Percentiles rank a stretch among this genome's conserved stretches.
Evolutionary conservation across 1,140 invertebrate species (phyloP).

Genomic region (Adoxophyes honmai): DNA sequence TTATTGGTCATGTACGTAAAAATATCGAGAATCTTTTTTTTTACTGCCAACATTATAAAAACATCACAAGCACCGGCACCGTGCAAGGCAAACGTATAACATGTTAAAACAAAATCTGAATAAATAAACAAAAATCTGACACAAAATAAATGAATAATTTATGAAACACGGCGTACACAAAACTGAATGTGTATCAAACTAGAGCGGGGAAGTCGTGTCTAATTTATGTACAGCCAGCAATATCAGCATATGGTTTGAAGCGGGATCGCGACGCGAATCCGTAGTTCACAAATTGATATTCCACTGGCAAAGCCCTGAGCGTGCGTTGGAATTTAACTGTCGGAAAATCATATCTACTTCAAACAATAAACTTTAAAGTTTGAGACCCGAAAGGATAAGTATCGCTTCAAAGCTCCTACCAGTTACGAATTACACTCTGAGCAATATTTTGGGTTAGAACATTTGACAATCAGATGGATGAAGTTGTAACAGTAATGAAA

Average conservation of each 20-base stretch:
- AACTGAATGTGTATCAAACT: conserved; percentile 5
- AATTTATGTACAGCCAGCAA: conserved; percentile 13
- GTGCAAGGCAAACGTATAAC: too few relatives aligned
- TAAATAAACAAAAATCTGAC: not conserved
- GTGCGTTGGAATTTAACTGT: conserved; percentile 30
- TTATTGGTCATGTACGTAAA: too few relatives aligned
- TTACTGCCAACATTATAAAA: too few relatives aligned
- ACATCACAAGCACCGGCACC: too few relatives aligned
- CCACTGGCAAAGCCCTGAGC: conserved; percentile 31
- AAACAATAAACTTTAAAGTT: conserved; percentile 12
- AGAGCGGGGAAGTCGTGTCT: conserved; percentile 5
- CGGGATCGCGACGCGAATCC: conserved; percentile 10
- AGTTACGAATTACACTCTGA: not conserved
- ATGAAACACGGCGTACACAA: not conserved
- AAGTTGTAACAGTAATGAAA: too few relatives aligned
- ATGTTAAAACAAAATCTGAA: too few relatives aligned
- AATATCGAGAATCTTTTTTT: too few relatives aligned
- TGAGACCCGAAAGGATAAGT: not conserved
- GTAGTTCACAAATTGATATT: conserved; percentile 47
- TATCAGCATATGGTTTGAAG: conserved; percentile 13
- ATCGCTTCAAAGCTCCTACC: not conserved
- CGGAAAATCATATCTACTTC: conserved; percentile 1
- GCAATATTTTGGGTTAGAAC: too few relatives aligned
- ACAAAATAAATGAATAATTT: not conserved
- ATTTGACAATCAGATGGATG: too few relatives aligned